Conservation (phyloP, 2,888 invertebrate species). For the Dione juno region DNA sequence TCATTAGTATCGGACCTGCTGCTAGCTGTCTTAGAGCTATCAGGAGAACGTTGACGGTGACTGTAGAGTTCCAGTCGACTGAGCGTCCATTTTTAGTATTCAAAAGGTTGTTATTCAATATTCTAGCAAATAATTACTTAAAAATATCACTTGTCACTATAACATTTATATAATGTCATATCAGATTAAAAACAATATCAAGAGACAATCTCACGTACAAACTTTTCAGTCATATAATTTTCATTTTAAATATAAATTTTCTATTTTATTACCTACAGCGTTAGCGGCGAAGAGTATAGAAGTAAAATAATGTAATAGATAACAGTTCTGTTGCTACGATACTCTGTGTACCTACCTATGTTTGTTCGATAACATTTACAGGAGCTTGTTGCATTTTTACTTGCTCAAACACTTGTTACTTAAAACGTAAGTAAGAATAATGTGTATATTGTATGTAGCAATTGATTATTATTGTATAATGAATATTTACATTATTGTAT, state of each 20-base stretch:
- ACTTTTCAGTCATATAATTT: background rate
- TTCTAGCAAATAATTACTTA: background rate
- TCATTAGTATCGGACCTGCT: conserved; percentile 54
- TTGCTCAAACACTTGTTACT: conserved; percentile 19
- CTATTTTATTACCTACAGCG: background rate
- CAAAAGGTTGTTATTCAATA: background rate
- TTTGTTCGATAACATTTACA: conserved; percentile 42
- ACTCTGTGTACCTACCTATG: conserved; percentile 15
- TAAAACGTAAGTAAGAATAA: background rate
- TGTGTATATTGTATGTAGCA: background rate
- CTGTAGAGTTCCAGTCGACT: conserved; percentile 60
- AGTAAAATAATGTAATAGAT: background rate
- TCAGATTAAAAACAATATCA: background rate
- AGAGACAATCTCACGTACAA: background rate
- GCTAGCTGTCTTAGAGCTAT: conserved; percentile 64
- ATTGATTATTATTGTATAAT: background rate
- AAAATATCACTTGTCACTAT: background rate
- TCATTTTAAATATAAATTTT: background rate
- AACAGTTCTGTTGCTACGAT: conserved; percentile 40
- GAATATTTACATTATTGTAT: background rate
- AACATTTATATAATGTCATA: conserved; percentile 5
- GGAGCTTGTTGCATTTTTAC: background rate
- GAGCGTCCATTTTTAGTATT: conserved; percentile 51
- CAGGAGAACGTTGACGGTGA: conserved; percentile 65
- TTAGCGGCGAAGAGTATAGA: background rate